Evolutionary conservation across 2,113 vertebrate genomes (phyloP).

Genomic region (Mus spicilegus): DNA sequence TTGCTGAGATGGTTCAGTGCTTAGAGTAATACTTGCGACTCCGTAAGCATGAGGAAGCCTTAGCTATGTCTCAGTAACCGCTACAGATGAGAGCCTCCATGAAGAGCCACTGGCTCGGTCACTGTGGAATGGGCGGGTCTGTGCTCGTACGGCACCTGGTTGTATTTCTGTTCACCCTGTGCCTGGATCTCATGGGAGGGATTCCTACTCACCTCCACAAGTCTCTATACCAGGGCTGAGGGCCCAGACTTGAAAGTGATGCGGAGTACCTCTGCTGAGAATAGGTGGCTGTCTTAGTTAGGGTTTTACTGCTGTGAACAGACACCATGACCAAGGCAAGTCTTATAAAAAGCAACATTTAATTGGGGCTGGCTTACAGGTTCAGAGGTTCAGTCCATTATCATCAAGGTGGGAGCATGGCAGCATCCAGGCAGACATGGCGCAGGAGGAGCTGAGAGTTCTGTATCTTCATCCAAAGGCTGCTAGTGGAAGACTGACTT

Average conservation of each 20-base stretch:
- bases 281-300: not conserved
- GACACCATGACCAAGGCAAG: too few species aligned
- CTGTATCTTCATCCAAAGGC: too few species aligned
- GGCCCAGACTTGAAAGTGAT: not conserved
- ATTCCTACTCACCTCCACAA: not conserved
- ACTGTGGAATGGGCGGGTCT: not conserved
- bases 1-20: not conserved
- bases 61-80: not conserved
- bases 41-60: not conserved
- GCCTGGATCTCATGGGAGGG: not conserved
- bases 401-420: too few species aligned
- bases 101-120: not conserved
- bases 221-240: not conserved
- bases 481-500: too few species aligned
- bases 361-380: too few species aligned
- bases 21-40: too few species aligned
- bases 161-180: not conserved
- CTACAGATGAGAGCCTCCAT: not conserved
- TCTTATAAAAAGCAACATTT: too few species aligned
- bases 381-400: too few species aligned
- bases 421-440: too few species aligned
- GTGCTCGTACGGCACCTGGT: fast-evolving
- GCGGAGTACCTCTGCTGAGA: not conserved
- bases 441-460: too few species aligned
- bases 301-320: too few species aligned